Conservation (phyloP, 2,888 invertebrate genomes). For the Melangyna quadrimaculata region DNA sequence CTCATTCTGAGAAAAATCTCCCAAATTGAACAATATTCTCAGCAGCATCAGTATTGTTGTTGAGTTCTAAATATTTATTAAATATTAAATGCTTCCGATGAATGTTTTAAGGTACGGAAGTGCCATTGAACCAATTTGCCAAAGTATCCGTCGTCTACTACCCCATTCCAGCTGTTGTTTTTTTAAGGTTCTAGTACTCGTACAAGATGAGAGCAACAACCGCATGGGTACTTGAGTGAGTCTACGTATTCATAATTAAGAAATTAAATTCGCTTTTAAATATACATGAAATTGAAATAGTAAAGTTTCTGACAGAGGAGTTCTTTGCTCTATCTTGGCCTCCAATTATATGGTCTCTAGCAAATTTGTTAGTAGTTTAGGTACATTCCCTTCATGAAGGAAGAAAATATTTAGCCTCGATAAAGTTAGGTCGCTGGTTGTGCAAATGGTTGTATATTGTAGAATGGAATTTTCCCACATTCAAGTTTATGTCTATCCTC, state of each 20-base stretch:
- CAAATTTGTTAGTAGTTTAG: background rate
- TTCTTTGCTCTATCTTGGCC: background rate
- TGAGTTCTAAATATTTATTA: conserved; percentile 5
- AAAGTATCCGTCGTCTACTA: background rate
- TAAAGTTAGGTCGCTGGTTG: background rate
- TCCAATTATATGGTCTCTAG: background rate
- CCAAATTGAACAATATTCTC: background rate
- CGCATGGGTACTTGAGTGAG: background rate
- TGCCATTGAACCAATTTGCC: conserved; percentile 13
- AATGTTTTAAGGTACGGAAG: background rate
- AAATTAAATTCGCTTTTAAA: conserved; percentile 19
- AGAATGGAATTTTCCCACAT: conserved; percentile 25
- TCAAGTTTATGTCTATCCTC: background rate
- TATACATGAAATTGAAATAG: background rate
- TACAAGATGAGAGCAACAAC: background rate
- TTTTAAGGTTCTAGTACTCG: no score
- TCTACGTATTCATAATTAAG: background rate
- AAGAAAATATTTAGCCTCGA: background rate
- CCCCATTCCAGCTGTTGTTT: conserved; percentile 42
- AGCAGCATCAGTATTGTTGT: background rate
- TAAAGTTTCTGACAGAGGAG: background rate
- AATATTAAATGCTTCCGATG: background rate
- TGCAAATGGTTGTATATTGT: background rate
- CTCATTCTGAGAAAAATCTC: background rate
- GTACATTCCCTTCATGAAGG: background rate